These are phyloP conservation scores for Anastatus disparis DNA, from an alignment of 1,140 invertebrate species.

Conservation along the genomic window DNA sequence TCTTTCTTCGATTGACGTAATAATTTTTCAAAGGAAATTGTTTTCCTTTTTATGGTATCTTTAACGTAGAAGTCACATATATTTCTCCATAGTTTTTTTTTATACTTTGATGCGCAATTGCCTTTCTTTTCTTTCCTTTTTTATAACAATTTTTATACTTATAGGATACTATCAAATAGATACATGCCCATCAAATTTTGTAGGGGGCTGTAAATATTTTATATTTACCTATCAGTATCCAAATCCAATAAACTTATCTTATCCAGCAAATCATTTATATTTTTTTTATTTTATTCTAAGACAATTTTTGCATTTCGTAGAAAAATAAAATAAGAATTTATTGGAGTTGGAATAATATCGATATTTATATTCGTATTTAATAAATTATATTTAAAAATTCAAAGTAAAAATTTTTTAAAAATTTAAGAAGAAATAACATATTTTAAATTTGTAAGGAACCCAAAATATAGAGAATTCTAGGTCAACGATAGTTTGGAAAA, in stretches of 20 bases:
- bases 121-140: background rate
- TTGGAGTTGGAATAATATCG: too few species aligned
- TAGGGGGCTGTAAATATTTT: background rate
- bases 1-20: too few species aligned
- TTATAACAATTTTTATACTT: background rate
- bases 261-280: background rate
- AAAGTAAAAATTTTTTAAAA: background rate
- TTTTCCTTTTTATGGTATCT: too few species aligned
- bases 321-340: too few species aligned
- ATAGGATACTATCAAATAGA: background rate
- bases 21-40: too few species aligned
- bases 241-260: background rate
- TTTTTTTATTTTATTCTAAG: too few species aligned
- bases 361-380: too few species aligned
- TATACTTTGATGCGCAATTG: background rate
- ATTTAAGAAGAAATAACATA: too few species aligned
- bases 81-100: too few species aligned
- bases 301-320: too few species aligned
- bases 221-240: background rate
- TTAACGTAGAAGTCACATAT: too few species aligned
- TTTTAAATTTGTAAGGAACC: background rate
- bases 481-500: background rate
- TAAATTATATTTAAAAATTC: background rate
- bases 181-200: background rate
- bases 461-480: background rate